Evolutionary conservation across 2,888 invertebrate species (phyloP).

Genomic region (Podabrus alpinus): DNA sequence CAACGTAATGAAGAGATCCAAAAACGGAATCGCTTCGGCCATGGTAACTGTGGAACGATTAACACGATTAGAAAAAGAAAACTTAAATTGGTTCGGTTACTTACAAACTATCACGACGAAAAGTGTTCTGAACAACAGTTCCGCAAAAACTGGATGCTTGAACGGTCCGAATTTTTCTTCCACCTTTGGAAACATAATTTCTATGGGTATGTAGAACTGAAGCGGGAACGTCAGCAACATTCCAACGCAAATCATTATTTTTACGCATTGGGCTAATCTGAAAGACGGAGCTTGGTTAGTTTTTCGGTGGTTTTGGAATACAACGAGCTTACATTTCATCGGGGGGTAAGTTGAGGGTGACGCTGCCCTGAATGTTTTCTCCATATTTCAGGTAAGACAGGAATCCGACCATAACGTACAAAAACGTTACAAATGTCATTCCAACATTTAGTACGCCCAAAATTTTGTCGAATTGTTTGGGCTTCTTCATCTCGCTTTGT

Average conservation of each 20-base stretch:
- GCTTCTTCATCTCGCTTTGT: slow-evolving; percentile 87
- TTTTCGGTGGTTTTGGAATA: background rate
- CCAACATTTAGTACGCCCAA: slow-evolving; percentile 89
- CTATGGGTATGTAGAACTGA: slow-evolving; percentile 93
- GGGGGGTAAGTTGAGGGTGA: slow-evolving; percentile 83
- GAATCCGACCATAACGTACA: slow-evolving; percentile 84
- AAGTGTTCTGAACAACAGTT: slow-evolving; percentile 71
- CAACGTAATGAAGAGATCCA: slow-evolving; percentile 86
- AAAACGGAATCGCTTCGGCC: slow-evolving; percentile 83
- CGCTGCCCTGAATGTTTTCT: slow-evolving; percentile 76
- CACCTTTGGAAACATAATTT: slow-evolving; percentile 82
- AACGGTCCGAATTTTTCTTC: slow-evolving; percentile 60
- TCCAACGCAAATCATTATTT: slow-evolving; percentile 81
- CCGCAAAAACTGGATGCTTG: slow-evolving; percentile 64
- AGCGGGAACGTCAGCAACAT: slow-evolving; percentile 90
- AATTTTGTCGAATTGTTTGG: slow-evolving; percentile 75
- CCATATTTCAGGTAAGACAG: slow-evolving; percentile 90
- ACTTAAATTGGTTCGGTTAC: background rate
- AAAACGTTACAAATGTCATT: slow-evolving; percentile 77
- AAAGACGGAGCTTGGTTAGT: slow-evolving; percentile 35
- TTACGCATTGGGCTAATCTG: slow-evolving; percentile 81
- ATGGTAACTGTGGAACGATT: slow-evolving; percentile 71
- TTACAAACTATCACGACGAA: slow-evolving; percentile 83
- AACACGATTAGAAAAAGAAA: slow-evolving; percentile 9
- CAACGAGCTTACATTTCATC: slow-evolving; percentile 59